Percentiles rank a stretch among this genome's conserved stretches.
Evolutionary conservation across 2,888 invertebrate genomes (phyloP).

Genomic region (Synergus laeviventris): DNA sequence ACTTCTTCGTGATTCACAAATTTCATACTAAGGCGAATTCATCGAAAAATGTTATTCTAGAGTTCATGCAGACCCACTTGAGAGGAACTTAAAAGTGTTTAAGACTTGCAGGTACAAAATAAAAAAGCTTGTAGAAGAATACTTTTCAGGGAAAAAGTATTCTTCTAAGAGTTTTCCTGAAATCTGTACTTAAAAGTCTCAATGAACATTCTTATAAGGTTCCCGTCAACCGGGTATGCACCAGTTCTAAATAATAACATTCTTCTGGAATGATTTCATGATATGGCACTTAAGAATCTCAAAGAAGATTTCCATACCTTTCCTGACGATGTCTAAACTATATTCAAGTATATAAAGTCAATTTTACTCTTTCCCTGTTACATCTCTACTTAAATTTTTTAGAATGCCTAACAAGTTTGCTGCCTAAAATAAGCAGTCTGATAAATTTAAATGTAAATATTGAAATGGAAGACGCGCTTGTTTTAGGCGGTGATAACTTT

Average conservation of each 20-base stretch:
- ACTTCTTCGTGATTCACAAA: too few species aligned
- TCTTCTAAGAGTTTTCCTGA: not conserved
- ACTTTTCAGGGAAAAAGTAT: not conserved
- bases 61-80: not conserved
- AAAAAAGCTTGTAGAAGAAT: not conserved
- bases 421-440: not conserved
- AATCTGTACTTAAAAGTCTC: not conserved
- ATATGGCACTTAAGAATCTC: not conserved
- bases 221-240: not conserved
- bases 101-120: not conserved
- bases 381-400: not conserved
- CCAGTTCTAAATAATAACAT: not conserved
- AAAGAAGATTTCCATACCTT: not conserved
- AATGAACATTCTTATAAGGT: not conserved
- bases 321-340: not conserved
- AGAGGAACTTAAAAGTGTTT: not conserved
- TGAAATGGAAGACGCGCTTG: constrained; percentile 50
- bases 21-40: not conserved
- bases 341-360: too few species aligned
- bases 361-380: not conserved
- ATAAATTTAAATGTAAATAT: not conserved
- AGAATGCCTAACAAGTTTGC: constrained; percentile 8
- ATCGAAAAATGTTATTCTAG: not conserved
- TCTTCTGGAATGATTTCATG: too few species aligned
- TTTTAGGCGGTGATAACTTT: constrained; percentile 62